These are phyloP conservation scores for Geotrupes spiniger DNA, from an alignment of 2,888 invertebrate species.

Conservation along the genomic window DNA sequence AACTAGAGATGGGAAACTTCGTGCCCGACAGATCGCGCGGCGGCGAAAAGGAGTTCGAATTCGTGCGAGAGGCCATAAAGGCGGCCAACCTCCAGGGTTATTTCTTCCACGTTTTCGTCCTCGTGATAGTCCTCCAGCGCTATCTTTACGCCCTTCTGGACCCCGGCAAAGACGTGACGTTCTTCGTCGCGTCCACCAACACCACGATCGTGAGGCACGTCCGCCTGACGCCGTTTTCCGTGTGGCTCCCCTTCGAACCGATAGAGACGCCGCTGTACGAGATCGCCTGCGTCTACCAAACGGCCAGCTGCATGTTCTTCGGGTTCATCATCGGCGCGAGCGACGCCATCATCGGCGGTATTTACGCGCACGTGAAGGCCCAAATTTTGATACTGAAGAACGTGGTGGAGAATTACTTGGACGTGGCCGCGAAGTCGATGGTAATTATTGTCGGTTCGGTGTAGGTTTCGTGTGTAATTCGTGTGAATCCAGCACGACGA, in stretches of 20 bases:
- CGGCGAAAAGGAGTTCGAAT: slow-evolving; percentile 15
- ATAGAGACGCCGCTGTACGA: slow-evolving; percentile 19
- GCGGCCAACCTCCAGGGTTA: slow-evolving; percentile 15
- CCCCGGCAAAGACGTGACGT: slow-evolving; percentile 4
- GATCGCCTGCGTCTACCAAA: slow-evolving; percentile 18
- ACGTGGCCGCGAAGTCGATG: slow-evolving; percentile 14
- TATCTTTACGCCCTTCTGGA: slow-evolving; percentile 12
- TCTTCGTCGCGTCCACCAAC: slow-evolving; percentile 1
- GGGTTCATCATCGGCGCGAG: slow-evolving; percentile 19
- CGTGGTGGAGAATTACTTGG: slow-evolving; percentile 19
- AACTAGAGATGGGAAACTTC: slow-evolving; percentile 14
- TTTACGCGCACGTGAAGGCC: slow-evolving; percentile 22
- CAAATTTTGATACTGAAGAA: slow-evolving; percentile 24
- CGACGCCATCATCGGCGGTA: slow-evolving; percentile 24
- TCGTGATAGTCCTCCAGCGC: slow-evolving; percentile 15
- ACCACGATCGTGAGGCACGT: slow-evolving; percentile 5
- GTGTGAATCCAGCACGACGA: neutral
- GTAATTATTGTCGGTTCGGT: slow-evolving; percentile 9
- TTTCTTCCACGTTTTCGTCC: slow-evolving; percentile 16
- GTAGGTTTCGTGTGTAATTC: neutral
- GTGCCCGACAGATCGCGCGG: slow-evolving; percentile 18
- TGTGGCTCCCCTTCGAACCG: slow-evolving; percentile 22
- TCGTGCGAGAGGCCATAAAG: slow-evolving; percentile 15
- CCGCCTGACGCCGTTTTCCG: slow-evolving; percentile 17
- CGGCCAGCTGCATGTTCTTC: slow-evolving; percentile 15